Evolutionary conservation across 2,113 vertebrate species (phyloP).

Genomic region (Nyctereutes procyonoides): DNA sequence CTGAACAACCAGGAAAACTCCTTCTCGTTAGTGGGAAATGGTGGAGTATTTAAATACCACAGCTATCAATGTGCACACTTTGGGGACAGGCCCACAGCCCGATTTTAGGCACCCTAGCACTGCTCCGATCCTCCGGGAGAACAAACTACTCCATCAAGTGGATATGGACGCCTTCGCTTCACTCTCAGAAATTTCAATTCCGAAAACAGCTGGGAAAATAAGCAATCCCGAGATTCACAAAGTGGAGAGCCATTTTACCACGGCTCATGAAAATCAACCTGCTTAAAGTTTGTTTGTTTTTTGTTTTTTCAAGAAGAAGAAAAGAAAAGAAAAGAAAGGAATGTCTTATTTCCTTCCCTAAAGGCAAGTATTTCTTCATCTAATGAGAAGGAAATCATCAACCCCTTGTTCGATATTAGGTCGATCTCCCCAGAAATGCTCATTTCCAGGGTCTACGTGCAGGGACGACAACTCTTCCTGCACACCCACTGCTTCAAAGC

Average conservation of each 20-base stretch:
- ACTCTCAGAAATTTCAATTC: neutral
- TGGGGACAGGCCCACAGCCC: neutral
- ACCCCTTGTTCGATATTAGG: neutral
- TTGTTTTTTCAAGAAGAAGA: neutral
- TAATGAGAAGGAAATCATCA: neutral
- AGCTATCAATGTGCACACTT: neutral
- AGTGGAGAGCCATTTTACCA: neutral
- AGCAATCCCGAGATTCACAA: neutral
- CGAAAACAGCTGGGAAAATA: neutral
- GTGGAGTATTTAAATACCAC: neutral
- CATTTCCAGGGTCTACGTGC: no score
- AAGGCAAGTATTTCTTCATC: neutral
- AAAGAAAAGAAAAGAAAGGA: neutral
- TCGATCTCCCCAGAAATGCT: neutral
- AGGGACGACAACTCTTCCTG: neutral
- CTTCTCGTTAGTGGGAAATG: neutral
- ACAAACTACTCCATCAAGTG: neutral
- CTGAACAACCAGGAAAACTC: neutral
- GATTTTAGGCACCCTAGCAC: neutral
- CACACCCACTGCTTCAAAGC: slow-evolving; percentile 75
- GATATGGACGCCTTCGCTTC: neutral
- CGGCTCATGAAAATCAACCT: neutral
- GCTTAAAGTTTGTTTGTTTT: neutral
- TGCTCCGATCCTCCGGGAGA: neutral
- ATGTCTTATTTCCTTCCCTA: neutral